Conservation (phyloP, 1,140 invertebrate species). For the Idris sp. region DNA sequence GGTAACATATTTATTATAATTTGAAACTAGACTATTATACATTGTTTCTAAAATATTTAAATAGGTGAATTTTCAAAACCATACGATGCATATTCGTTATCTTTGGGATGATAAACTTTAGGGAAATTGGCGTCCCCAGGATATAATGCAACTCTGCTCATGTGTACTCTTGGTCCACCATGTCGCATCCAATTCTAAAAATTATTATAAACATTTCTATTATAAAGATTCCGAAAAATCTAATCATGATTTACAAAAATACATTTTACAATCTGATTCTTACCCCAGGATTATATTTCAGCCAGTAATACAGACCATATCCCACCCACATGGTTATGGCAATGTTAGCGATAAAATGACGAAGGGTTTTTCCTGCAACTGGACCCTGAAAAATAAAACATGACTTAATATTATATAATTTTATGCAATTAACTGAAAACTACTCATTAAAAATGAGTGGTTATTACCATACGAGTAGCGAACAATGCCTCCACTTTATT, state of each 20-base stretch:
- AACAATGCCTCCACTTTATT: slow-evolving; percentile 81
- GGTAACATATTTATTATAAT: no score
- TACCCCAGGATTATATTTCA: slow-evolving; percentile 87
- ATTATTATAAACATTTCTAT: not conserved
- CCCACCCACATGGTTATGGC: slow-evolving; percentile 76
- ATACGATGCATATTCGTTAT: slow-evolving; percentile 82
- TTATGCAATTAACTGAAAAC: not conserved
- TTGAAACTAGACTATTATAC: no score
- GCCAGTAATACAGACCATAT: slow-evolving; percentile 83
- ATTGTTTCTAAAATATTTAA: slow-evolving; percentile 4
- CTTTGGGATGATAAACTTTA: slow-evolving; percentile 78
- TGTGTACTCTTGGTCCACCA: slow-evolving; percentile 82
- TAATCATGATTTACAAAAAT: no score
- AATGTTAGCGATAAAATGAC: slow-evolving; percentile 83
- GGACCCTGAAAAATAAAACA: slow-evolving; percentile 78
- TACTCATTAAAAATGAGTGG: slow-evolving; percentile 1
- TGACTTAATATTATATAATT: not conserved
- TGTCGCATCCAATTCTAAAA: slow-evolving; percentile 84
- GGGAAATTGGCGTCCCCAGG: slow-evolving; percentile 84
- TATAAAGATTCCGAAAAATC: no score
- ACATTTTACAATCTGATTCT: no score
- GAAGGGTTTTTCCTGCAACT: slow-evolving; percentile 76
- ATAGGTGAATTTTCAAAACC: slow-evolving; percentile 82
- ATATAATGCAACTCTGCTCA: slow-evolving; percentile 77
- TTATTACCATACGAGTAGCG: slow-evolving; percentile 79